A percentile compares a stretch with the other conserved stretches of the same genome.
These are phyloP conservation scores for Parazoanthus swiftii DNA, from an alignment of 92 coral and sea anemone genomes.

Conservation along the genomic window DNA sequence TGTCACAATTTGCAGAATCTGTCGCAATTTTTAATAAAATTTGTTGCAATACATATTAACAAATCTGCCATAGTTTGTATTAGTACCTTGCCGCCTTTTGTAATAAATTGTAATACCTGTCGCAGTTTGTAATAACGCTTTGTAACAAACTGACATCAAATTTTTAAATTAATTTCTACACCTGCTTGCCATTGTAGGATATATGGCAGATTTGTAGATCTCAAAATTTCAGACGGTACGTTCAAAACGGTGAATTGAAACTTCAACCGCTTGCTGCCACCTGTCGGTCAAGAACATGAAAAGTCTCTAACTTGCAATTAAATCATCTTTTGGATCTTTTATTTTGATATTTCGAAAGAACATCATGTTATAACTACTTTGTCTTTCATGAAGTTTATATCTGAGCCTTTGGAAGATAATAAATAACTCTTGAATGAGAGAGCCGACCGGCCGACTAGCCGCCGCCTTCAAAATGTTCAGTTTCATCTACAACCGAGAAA, in stretches of 20 bases:
- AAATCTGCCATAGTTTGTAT: not conserved
- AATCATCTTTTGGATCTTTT: not conserved
- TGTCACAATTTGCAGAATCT: not conserved
- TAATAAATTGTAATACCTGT: not conserved
- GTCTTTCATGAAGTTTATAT: too few relatives aligned
- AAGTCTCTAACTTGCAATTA: slow-evolving; percentile 2
- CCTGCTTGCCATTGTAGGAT: slow-evolving; percentile 1
- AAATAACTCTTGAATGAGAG: not conserved
- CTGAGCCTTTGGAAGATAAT: too few relatives aligned
- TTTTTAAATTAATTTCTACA: not conserved
- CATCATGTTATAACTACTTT: too few relatives aligned
- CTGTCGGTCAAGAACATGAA: slow-evolving; percentile 3
- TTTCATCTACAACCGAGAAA: slow-evolving; percentile 1
- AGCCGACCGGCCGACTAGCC: slow-evolving; percentile 10
- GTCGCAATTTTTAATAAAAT: not conserved
- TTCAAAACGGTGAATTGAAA: not conserved
- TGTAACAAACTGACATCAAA: slow-evolving; percentile 1
- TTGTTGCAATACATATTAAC: too few relatives aligned
- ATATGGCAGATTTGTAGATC: not conserved
- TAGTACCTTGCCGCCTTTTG: slow-evolving; percentile 1
- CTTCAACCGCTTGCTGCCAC: not conserved
- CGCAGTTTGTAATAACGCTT: slow-evolving; percentile 3
- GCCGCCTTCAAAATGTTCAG: slow-evolving; percentile 6
- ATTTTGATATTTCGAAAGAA: too few relatives aligned
- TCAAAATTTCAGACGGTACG: slow-evolving; percentile 3